A percentile compares a stretch with the other conserved stretches of the same genome.
Conservation (phyloP, 1,140 invertebrate species). For the Cydia pomonella region DNA sequence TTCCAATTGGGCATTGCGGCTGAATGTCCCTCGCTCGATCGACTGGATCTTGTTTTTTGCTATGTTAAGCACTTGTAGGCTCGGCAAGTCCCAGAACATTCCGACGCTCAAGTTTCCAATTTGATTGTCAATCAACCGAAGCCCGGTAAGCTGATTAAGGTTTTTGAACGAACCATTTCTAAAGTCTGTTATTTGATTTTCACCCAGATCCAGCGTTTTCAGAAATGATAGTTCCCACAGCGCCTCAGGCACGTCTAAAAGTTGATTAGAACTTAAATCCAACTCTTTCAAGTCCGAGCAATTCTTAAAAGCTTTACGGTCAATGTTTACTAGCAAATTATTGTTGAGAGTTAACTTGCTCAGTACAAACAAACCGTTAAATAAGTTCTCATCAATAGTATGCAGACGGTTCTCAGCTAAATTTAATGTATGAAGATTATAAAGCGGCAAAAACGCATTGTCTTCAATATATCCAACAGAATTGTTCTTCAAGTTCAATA, state of each 20-base stretch:
- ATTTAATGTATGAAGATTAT: constrained; percentile 93
- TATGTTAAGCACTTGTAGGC: constrained; percentile 91
- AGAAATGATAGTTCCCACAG: constrained; percentile 90
- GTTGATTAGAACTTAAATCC: constrained; percentile 92
- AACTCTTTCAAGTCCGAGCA: constrained; percentile 94
- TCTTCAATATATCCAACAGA: constrained; percentile 92
- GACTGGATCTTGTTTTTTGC: constrained; percentile 93
- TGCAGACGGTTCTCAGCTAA: constrained; percentile 92
- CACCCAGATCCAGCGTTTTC: constrained; percentile 92
- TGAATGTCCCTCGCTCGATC: constrained; percentile 91
- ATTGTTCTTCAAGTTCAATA: constrained; percentile 93
- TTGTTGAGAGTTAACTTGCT: constrained; percentile 92
- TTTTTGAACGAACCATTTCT: constrained; percentile 91
- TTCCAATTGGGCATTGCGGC: constrained; percentile 88
- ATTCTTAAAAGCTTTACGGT: constrained; percentile 93
- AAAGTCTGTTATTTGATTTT: constrained; percentile 91
- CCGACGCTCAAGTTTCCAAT: constrained; percentile 91
- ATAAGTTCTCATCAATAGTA: constrained; percentile 89
- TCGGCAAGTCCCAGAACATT: constrained; percentile 92
- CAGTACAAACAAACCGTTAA: constrained; percentile 92
- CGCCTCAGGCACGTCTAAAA: constrained; percentile 90
- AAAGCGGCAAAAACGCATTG: constrained; percentile 91
- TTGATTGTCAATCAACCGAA: constrained; percentile 92
- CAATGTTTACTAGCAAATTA: constrained; percentile 90
- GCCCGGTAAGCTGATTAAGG: constrained; percentile 90